Evolutionary conservation across 2,797 vertebrate species (phyloP).

Genomic region (Pseudotriccus pelzelni): DNA sequence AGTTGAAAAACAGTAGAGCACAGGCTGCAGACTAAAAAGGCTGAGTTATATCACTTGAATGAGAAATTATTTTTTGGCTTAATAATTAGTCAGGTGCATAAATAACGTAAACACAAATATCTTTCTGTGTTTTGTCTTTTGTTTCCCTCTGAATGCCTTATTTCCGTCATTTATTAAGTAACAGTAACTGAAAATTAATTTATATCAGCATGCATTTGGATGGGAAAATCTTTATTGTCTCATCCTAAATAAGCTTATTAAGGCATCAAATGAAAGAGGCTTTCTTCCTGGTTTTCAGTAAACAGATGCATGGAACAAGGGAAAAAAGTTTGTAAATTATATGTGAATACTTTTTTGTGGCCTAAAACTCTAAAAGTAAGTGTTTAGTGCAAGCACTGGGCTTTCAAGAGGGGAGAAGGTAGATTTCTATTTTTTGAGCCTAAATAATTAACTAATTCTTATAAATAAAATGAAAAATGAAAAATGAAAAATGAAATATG

Average conservation of each 20-base stretch:
- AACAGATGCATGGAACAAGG: neutral
- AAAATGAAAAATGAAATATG: neutral
- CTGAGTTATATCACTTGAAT: neutral
- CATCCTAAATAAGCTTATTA: neutral
- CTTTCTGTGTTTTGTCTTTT: neutral
- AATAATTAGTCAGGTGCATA: neutral
- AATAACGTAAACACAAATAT: neutral
- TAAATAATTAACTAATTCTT: neutral
- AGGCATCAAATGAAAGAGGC: neutral
- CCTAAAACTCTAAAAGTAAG: neutral
- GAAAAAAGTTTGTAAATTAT: neutral
- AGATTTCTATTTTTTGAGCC: neutral
- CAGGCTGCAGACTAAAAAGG: neutral
- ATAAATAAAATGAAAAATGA: neutral
- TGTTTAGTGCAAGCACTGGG: neutral
- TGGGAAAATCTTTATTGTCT: neutral
- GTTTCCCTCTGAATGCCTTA: neutral
- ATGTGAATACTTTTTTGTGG: neutral
- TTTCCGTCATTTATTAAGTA: neutral
- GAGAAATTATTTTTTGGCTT: neutral
- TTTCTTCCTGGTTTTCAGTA: neutral
- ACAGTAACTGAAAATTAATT: neutral
- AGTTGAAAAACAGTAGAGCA: neutral
- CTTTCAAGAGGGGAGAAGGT: accelerated
- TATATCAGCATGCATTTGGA: neutral